Evolutionary conservation across 2,797 vertebrate species (phyloP), one percentile per base, ranked within the genome.

Genomic region (Sebastes reedi): DNA sequence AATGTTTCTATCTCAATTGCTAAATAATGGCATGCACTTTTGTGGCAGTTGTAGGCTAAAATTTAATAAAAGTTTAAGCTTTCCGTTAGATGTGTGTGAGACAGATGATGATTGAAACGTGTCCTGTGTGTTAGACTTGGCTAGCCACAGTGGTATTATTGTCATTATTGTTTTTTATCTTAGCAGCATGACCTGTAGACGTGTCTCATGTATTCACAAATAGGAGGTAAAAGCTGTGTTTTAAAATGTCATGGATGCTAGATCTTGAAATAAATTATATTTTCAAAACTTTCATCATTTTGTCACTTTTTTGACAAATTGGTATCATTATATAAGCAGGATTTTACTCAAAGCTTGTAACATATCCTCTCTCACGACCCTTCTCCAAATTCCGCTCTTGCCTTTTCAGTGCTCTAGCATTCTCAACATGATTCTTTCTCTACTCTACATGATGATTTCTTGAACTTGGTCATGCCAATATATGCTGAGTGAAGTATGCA

Each of bases 251-350:
- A 42, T 32, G 18, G 32, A 62, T 65, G 34, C 50, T 64, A 67
- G 39, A 73, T 20, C 27, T 72, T 46, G 14, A 32, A 69, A 68
- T 73, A 77, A 34, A 68, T 58, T 3, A 9, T 0, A 16, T 68
- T 65, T 60, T 65, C 2, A 60, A 81, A 81, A 59, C 72, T 32
- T 59, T 70, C 11, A 32, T 74, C 9, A 67, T 71, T 56, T 75
- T 61, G 54, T 54, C 34, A 46, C 29, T 70, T 70, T 66, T 75
- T 67, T 52, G 74, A 72, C 42, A 36, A 65, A 24, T 24, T 71
- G 22, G 25, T 71, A 54, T 58, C 1, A 25, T 22, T 65, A 24
- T 42, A 22, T 22, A 12, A 30, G 16, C 24, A 42, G 9, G n/a
- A 16, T 46, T 64, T 32, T 13, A 8, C 4, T 13, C 1, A 58